Percentiles rank a stretch among this genome's conserved stretches.
These are phyloP conservation scores for Athalia circularis DNA, from an alignment of 2,888 invertebrate genomes.

Conservation along the genomic window DNA sequence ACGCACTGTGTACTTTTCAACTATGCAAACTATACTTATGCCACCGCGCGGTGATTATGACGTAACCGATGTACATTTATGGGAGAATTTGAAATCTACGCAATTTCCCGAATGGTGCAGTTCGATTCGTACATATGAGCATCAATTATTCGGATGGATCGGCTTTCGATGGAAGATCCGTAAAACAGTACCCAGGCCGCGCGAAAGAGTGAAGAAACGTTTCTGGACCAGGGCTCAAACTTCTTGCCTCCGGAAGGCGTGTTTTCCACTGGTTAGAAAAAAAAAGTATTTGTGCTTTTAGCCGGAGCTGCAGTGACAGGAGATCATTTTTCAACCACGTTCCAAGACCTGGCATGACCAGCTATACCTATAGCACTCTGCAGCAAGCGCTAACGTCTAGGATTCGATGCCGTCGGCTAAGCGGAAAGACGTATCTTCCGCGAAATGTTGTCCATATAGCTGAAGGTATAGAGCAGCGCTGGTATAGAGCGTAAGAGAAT, in stretches of 20 bases:
- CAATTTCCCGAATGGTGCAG: neutral
- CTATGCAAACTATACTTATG: too few relatives aligned
- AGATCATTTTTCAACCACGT: constrained; percentile 72
- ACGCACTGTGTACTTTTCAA: too few relatives aligned
- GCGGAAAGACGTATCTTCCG: constrained; percentile 5
- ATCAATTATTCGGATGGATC: constrained; percentile 34
- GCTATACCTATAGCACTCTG: neutral
- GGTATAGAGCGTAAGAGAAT: neutral
- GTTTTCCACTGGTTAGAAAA: constrained; percentile 63
- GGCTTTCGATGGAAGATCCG: constrained; percentile 22
- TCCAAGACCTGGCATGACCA: constrained; percentile 49
- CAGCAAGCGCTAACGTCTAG: constrained; percentile 8
- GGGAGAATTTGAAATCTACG: too few relatives aligned
- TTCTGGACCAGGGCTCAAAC: neutral
- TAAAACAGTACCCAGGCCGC: neutral
- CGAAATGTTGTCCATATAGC: neutral
- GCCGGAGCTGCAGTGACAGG: constrained; percentile 61
- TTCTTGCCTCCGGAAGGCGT: constrained; percentile 54
- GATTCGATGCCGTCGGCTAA: constrained; percentile 31
- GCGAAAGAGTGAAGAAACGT: constrained; percentile 30
- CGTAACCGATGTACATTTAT: too few relatives aligned
- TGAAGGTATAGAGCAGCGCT: too few relatives aligned
- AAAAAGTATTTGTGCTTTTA: constrained; percentile 65
- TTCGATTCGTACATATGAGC: neutral
- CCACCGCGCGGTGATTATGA: too few relatives aligned